Base-by-base conservation (phyloP, 2,113 vertebrate genomes). In the Myiozetetes cayanensis region DNA sequence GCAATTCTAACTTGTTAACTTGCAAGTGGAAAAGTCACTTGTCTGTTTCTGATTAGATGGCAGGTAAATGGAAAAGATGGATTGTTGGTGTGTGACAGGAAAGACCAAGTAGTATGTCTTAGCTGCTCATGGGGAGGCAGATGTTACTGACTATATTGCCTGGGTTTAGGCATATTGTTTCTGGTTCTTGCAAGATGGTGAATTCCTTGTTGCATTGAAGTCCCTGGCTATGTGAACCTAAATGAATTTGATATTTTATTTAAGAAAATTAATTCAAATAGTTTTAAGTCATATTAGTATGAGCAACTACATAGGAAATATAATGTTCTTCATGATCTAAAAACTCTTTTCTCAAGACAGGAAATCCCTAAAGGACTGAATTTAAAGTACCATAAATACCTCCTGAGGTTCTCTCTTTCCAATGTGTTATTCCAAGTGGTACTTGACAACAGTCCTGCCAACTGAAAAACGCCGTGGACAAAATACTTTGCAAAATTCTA, bases 1-100 rank as follows among this genome's bases (percentile, higher is more conserved):
- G 87, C 73, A 82, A 44, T 85, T 81, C 37, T 27, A 67, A 65
- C 76, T 84, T 68, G 76, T 85, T 89, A 92, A 90, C 89, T 94
- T 91, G 49, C 12, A 47, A 75, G 80, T 65, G 61, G 84, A 81
- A 86, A 87, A 61, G 56, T 81, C 35, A 5, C 14, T 58, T 86
- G 35, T 95, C 43, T 89, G 14, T 81, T 92, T 92, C 53, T 88
- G 83, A 83, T 83, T 81, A 86, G 65, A 30, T 86, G 33, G 39
- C 86, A 93, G 90, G 73, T 96, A 94, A 89, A 62, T 50, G 73
- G 76, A 52, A 84, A 62, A 78, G 68, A 35, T 4, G 27, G 52
- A 25, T 83, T 73, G 67, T 27, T 85, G 37, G 21, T 33, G 30
- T 74, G 61, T 6, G 14, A 65, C 27, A 39, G 66, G 47, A 80